These are phyloP conservation scores for Cossypha heuglini DNA, from an alignment of 2,797 vertebrate species.

Conservation along the genomic window DNA sequence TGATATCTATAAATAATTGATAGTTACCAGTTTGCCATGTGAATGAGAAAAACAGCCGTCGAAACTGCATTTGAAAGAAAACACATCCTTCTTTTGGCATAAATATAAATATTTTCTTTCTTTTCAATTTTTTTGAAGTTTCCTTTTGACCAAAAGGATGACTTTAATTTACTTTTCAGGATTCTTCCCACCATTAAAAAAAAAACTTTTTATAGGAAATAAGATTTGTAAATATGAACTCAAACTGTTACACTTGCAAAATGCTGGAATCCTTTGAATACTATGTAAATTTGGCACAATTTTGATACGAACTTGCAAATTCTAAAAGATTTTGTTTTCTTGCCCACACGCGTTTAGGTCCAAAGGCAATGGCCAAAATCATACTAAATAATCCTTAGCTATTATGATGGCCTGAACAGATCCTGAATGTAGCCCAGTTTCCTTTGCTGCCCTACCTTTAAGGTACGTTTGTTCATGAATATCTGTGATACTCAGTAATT, in stretches of 20 bases:
- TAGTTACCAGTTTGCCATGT: not conserved
- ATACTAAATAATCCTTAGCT: not conserved
- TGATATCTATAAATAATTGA: not conserved
- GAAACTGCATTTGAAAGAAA: not conserved
- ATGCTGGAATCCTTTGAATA: not conserved
- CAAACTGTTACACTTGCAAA: not conserved
- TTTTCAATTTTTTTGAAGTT: not conserved
- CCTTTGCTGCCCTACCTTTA: conserved; percentile 77
- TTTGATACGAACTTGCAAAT: not conserved
- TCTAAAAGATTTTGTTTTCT: not conserved
- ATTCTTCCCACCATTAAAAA: not conserved
- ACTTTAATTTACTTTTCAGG: not conserved
- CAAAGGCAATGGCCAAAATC: not conserved
- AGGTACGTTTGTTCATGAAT: conserved; percentile 88
- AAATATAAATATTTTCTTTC: not conserved
- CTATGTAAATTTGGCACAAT: not conserved
- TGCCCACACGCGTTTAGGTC: not conserved
- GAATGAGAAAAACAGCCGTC: not conserved
- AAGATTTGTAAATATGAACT: not conserved
- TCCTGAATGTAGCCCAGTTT: not conserved
- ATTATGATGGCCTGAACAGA: not conserved
- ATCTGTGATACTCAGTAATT: conserved; percentile 87
- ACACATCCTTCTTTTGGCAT: fast-evolving
- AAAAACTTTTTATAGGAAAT: not conserved
- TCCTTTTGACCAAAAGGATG: not conserved